Percentiles rank a stretch among this genome's conserved stretches.
phyloP scores from a whole-genome alignment of 2,113 vertebrate species.

The Antennarius striatus region DNA sequence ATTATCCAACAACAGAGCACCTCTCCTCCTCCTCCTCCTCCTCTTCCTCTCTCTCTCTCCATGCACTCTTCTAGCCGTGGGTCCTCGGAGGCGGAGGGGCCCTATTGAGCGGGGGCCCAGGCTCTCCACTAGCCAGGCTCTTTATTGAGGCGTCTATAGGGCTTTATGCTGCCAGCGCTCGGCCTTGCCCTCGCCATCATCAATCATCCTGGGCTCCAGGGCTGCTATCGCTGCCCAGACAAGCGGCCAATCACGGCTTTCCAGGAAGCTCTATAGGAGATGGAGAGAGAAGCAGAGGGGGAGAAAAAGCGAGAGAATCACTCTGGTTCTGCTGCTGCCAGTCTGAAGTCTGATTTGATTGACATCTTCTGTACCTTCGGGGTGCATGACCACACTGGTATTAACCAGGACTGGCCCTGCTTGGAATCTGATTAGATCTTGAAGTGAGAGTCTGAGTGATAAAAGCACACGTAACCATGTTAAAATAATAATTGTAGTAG shows the following conservation, averaged over 20 bases:
- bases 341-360: constrained; percentile 65
- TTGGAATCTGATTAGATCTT: constrained; percentile 54
- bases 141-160: constrained; percentile 93
- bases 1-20: constrained; percentile 98
- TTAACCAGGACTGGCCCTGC: constrained; percentile 28
- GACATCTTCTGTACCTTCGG: constrained; percentile 58
- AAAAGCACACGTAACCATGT: constrained; percentile 44
- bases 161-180: constrained; percentile 91
- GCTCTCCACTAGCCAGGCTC: constrained; percentile 89
- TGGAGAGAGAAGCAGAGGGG: constrained; percentile 63
- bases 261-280: constrained; percentile 80
- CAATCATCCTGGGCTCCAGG: constrained; percentile 94
- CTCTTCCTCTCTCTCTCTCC: constrained; percentile 33
- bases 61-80: constrained; percentile 64
- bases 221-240: constrained; percentile 89
- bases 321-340: constrained; percentile 65
- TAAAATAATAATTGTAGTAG: constrained; percentile 56
- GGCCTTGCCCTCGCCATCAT: constrained; percentile 97
- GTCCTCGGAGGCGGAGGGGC: constrained; percentile 70
- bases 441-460: constrained; percentile 50
- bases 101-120: constrained; percentile 88
- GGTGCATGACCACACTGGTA: constrained; percentile 54
- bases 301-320: constrained; percentile 55
- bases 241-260: constrained; percentile 89
- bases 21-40: constrained; percentile 74